Evolutionary conservation across 2,888 invertebrate species (phyloP), one percentile per base, ranked within the genome.

Genomic region (Callyntrura guangdongensis): DNA sequence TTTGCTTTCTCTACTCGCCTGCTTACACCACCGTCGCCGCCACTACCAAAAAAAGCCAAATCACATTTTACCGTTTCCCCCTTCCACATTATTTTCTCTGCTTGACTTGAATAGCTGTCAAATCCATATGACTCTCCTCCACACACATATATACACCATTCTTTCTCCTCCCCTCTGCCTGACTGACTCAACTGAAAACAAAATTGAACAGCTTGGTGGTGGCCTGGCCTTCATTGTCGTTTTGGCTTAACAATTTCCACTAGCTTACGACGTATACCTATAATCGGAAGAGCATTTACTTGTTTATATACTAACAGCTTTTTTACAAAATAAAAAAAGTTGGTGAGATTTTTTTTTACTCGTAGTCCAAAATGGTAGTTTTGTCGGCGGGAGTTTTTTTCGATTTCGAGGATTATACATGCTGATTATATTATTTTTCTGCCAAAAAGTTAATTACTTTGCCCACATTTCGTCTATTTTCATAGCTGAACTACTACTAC

Each of bases 71-170:
- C 77, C 53, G 53, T 82, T 83, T 81, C 67, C 79, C 89, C 81
- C 88, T 56, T 79, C 53, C 79, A 79, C 36, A 53, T 79, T 79
- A 79, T 79, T 79, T 79, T 79, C 82, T 91, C 89, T 92, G 92
- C 92, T 85, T 85, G 86, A 84, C 53, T 86, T 85, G 89, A 84
- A 90, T 90, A 83, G 89, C 90, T 89, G 86, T 89, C 87, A 92
- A 83, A 77, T 92, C 56, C 87, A 89, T 81, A 59, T 88, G 88
- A 61, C 82, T 82, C 82, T 53, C 79, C 79, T 79, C 45, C 47
- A 74, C 45, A 45, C 69, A 69, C 64, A 64, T 17, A 17, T 9
- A 74, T 14, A 49, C 20, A 74, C 74, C 47, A 74, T 5, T n/a
- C 27, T 53, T 79, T 79, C 79, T 74, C 74, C 49, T 74, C 36